phyloP scores from a whole-genome alignment of 2,888 invertebrate genomes.

The Lepidocyrtinus sp. region DNA sequence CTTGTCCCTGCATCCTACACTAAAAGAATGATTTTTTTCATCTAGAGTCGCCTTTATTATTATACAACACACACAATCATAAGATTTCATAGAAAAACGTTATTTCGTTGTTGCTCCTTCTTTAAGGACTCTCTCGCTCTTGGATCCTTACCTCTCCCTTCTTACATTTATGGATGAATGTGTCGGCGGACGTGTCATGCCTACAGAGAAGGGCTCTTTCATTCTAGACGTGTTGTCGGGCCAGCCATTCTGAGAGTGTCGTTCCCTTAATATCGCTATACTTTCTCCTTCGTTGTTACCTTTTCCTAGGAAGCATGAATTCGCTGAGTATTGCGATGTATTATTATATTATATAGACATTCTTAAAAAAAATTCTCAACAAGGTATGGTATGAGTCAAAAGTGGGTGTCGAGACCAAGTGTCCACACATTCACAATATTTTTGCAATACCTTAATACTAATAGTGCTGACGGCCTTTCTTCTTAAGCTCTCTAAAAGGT shows the following conservation, averaged over 20 bases:
- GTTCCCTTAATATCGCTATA: not conserved
- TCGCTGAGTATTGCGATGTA: not conserved
- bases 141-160: conserved; percentile 27
- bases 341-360: conserved; percentile 8
- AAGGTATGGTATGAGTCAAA: not conserved
- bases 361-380: not conserved
- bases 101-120: not conserved
- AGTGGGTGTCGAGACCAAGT: not conserved
- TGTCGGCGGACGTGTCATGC: conserved; percentile 52
- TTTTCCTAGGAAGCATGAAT: not conserved
- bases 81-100: conserved; percentile 4
- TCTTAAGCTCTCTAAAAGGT: not conserved
- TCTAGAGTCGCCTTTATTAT: conserved; percentile 27
- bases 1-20: too few relatives aligned
- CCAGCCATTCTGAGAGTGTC: conserved; percentile 15
- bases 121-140: not conserved
- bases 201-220: conserved; percentile 49
- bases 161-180: conserved; percentile 55
- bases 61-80: conserved; percentile 40
- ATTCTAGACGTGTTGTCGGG: conserved; percentile 2
- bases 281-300: conserved; percentile 20
- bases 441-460: not conserved
- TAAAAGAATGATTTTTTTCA: conserved; percentile 27
- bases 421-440: not conserved
- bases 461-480: not conserved